These are phyloP conservation scores for Falco punctatus DNA, from an alignment of 2,113 vertebrate genomes.

Conservation along the genomic window DNA sequence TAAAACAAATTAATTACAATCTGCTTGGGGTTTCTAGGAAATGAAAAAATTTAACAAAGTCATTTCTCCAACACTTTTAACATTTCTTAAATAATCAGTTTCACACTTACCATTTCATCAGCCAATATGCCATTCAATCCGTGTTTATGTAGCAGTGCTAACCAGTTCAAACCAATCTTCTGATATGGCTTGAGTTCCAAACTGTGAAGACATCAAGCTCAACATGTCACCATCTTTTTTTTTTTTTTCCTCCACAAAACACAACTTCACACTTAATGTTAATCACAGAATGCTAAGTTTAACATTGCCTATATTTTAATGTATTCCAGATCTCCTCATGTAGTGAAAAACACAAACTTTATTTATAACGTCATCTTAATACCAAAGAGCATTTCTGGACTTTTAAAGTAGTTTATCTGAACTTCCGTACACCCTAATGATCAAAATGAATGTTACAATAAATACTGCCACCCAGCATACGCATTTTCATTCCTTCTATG, in stretches of 20 bases:
- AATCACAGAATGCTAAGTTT: not conserved
- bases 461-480: not conserved
- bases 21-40: not conserved
- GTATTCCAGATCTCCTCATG: rapidly evolving
- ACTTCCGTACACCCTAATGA: not conserved
- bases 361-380: not conserved
- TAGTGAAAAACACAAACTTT: not conserved
- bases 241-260: not conserved
- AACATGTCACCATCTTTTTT: not conserved
- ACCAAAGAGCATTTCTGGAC: not conserved
- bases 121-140: slow-evolving; percentile 93
- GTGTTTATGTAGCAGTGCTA: slow-evolving; percentile 90
- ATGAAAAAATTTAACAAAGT: not conserved
- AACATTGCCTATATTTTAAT: not conserved
- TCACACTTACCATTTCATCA: slow-evolving; percentile 94
- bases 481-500: not conserved
- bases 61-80: not conserved
- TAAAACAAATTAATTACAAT: not conserved
- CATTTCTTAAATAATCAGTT: rapidly evolving
- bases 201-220: slow-evolving; percentile 72
- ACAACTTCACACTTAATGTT: not conserved
- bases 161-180: slow-evolving; percentile 95
- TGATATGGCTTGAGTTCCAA: slow-evolving; percentile 92
- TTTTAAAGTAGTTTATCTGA: not conserved
- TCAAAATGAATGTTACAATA: not conserved